Base-by-base conservation (phyloP, 2,888 invertebrate species). In the Folsomia candida region DNA sequence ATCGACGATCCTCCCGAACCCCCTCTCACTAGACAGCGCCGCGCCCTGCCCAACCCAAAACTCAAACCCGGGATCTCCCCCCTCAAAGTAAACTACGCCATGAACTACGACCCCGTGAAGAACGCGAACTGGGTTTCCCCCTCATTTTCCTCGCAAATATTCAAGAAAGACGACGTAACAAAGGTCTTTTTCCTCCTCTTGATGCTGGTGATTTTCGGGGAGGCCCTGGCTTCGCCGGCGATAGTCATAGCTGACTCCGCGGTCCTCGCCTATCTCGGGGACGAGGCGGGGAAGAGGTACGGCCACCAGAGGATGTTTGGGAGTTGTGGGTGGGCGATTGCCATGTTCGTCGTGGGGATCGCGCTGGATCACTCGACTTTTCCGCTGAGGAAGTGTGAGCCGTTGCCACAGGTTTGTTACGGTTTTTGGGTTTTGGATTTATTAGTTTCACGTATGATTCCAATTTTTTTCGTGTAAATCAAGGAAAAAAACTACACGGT, bases 301-400 rank as follows among this genome's bases (percentile, higher is more conserved):
- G 97, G 97, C 0, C 92, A 95, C 81, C 98, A 98, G 85, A 89
- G 98, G 79, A 97, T 99, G 94, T 98, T 97, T 82, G 97, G 97
- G 1, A 97, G 96, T 22, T 86, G 97, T 69, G 98, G 98, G 59
- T 99, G 98, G 98, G 98, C 96, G 28, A 86, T 98, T 80, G 93
- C 98, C 60, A 99, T 99, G 98, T 98, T 99, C 85, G 91, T 98
- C 83, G 96, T 99, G 72, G 95, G 94, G 71, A 94, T 96, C 80
- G 95, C 93, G 1, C 86, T 99, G 73, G 98, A 99, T 85, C 95
- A 97, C 83, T 96, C 97, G 70, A 96, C 96, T 24, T 91, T 95
- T 0, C 98, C 99, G 84, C 92, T 94, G 26, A 70, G 75, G 28
- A 79, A 77, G 69, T 76, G 78, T 47, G 24, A 26, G 0, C 69